A percentile compares a stretch with the other conserved stretches of the same genome.
Evolutionary conservation across 1,140 invertebrate species (phyloP).

Genomic region (Lysiphlebus fabarum): DNA sequence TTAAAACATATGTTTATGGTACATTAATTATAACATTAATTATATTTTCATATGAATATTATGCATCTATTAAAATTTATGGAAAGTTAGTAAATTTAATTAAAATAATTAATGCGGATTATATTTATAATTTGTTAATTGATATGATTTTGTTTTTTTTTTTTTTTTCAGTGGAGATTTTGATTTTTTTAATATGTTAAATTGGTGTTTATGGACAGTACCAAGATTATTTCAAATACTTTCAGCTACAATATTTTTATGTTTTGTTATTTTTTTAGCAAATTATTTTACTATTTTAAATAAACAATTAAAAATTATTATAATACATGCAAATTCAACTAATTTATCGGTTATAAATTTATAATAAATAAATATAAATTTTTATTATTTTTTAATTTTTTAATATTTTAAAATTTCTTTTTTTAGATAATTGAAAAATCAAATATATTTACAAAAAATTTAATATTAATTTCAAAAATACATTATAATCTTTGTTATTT

Average conservation of each 20-base stretch:
- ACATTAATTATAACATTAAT: background rate
- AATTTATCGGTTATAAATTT: conserved; percentile 11
- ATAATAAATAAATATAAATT: background rate
- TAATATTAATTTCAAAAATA: conserved; percentile 12
- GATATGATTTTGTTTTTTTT: background rate
- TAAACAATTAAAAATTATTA: conserved; percentile 15
- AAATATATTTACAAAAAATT: conserved; percentile 13
- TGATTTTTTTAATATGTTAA: background rate
- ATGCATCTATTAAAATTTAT: background rate
- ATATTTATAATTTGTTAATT: too few species aligned
- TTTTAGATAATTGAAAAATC: conserved; percentile 16
- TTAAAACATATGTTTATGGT: conserved; percentile 11
- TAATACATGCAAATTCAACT: conserved; percentile 10
- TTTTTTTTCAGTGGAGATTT: background rate
- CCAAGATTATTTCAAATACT: conserved; percentile 2
- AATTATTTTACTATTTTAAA: conserved; percentile 12
- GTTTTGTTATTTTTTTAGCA: conserved; percentile 19
- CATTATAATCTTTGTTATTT: conserved; percentile 23
- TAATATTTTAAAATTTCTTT: background rate
- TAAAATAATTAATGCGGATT: background rate
- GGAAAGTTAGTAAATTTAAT: background rate
- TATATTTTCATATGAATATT: conserved; percentile 6
- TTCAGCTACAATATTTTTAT: conserved; percentile 17
- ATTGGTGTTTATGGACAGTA: conserved; percentile 3
- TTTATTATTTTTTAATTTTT: background rate